phyloP scores from a whole-genome alignment of 2,113 vertebrate genomes.

The Ondatra zibethicus region DNA sequence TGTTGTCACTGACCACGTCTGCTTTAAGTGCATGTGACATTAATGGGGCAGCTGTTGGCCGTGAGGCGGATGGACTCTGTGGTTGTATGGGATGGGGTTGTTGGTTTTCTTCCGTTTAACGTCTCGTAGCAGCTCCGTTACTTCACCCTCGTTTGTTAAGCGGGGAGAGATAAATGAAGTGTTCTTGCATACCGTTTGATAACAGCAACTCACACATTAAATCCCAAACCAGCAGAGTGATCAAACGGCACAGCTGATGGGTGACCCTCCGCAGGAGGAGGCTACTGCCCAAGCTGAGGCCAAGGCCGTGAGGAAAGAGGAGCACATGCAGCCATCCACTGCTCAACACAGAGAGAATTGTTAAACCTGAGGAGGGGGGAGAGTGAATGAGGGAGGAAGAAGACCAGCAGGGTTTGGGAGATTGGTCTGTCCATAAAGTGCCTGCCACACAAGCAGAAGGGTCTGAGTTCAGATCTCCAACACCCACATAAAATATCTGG shows the following conservation, averaged over 20 bases:
- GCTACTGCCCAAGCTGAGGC: conserved; percentile 46
- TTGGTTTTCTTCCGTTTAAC: conserved; percentile 53
- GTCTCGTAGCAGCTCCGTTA: conserved; percentile 55
- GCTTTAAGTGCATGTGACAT: conserved; percentile 45
- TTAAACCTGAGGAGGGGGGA: background rate
- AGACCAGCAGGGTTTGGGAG: background rate
- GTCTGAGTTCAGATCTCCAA: background rate
- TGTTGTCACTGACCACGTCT: conserved; percentile 73
- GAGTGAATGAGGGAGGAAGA: background rate
- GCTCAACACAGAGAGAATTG: background rate
- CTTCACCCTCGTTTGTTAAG: conserved; percentile 72
- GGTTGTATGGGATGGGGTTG: background rate
- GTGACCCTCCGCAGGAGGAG: conserved; percentile 44
- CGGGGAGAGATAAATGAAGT: conserved; percentile 67
- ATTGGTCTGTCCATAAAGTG: background rate
- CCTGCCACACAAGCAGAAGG: background rate
- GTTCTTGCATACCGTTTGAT: background rate
- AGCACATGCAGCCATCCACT: background rate
- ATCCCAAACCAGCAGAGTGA: conserved; percentile 47
- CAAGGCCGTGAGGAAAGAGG: background rate
- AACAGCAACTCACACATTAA: conserved; percentile 47
- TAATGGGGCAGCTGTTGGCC: conserved; percentile 60
- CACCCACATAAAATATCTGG: background rate
- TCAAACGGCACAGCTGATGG: conserved; percentile 47
- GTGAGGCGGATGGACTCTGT: background rate